Conservation (phyloP, 92 coral and sea anemone species). For the Umimayanthus kanabou region DNA sequence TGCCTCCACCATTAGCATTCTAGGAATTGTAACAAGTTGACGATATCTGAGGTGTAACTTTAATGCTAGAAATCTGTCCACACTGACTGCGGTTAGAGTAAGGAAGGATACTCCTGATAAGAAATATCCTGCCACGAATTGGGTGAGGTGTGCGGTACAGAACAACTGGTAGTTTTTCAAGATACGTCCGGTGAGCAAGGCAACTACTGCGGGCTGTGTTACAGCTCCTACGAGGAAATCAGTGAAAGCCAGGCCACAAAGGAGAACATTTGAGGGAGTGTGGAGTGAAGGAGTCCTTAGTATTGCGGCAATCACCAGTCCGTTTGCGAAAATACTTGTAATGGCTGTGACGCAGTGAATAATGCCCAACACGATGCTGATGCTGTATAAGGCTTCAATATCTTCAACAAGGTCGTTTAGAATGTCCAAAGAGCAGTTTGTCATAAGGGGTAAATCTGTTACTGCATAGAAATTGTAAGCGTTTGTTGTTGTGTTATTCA, state of each 20-base stretch:
- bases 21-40: conserved; percentile 5
- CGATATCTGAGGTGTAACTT: neutral
- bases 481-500: neutral
- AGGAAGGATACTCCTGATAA: neutral
- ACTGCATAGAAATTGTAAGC: neutral
- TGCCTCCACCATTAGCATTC: neutral
- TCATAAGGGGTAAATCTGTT: neutral
- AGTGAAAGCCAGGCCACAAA: neutral
- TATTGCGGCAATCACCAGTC: neutral
- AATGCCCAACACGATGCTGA: conserved; percentile 24
- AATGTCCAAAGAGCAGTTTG: conserved; percentile 30
- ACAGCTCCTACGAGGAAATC: conserved; percentile 19
- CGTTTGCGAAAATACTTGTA: neutral
- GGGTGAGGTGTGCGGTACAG: neutral
- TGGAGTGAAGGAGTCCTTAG: conserved; percentile 1
- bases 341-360: neutral
- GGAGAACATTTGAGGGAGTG: conserved; percentile 15
- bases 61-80: conserved; percentile 14
- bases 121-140: neutral
- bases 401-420: conserved; percentile 5
- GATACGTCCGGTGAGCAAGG: neutral
- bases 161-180: neutral
- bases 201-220: neutral
- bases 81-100: conserved; percentile 11
- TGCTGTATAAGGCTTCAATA: neutral